These are phyloP conservation scores for Apotomis betuletana DNA, from an alignment of 2,888 invertebrate species.

Conservation along the genomic window DNA sequence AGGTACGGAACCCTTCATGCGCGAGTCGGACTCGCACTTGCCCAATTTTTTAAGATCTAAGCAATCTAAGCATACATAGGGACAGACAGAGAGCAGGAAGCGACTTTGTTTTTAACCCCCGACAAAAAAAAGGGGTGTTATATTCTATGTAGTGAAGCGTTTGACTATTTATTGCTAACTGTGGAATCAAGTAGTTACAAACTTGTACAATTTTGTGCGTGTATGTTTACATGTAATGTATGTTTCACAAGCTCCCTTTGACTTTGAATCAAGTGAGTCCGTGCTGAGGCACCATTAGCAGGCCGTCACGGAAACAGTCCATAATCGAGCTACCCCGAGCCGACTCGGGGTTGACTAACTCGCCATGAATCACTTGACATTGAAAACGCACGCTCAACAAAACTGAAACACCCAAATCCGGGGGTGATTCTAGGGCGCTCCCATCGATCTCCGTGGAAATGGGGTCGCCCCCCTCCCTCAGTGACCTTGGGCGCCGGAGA, in stretches of 20 bases:
- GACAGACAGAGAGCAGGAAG: no score
- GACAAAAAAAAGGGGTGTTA: no score
- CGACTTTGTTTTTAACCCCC: no score
- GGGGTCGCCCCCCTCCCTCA: constrained; percentile 67
- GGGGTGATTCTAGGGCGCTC: constrained; percentile 69
- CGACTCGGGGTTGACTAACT: constrained; percentile 44
- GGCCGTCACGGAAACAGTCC: constrained; percentile 67
- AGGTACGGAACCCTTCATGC: no score
- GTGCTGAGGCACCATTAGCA: constrained; percentile 49
- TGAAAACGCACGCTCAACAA: constrained; percentile 70
- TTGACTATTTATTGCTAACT: no score
- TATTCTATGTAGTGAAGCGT: no score
- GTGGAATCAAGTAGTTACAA: no score
- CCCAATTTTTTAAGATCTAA: no score
- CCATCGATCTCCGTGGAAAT: constrained; percentile 80
- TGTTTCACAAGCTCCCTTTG: constrained; percentile 6
- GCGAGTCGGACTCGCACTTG: no score
- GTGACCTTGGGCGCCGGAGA: constrained; percentile 71
- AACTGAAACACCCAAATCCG: constrained; percentile 64
- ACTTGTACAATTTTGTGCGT: no score
- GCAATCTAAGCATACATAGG: no score
- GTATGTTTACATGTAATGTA: constrained; percentile 1
- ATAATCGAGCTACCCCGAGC: constrained; percentile 62
- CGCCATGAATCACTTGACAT: constrained; percentile 77
- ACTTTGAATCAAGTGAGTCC: constrained; percentile 32